Conservation (phyloP, 1,140 invertebrate genomes). For the Globodera ellingtonae region DNA sequence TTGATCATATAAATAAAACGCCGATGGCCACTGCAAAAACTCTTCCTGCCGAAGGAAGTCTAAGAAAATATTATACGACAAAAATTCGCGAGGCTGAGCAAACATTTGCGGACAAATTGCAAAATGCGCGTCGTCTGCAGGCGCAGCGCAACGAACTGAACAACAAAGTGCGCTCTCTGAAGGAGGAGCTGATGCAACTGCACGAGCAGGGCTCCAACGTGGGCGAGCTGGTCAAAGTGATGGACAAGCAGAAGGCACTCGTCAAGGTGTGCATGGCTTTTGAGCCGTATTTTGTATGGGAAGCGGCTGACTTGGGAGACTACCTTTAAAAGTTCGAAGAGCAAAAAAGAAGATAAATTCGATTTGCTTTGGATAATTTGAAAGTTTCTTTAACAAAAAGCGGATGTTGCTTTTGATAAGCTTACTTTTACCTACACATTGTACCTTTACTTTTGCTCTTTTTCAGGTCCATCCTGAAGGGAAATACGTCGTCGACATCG, state of each 20-base stretch:
- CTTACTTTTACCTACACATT: not conserved
- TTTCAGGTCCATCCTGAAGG: constrained; percentile 91
- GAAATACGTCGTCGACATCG: constrained; percentile 98
- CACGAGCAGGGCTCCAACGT: constrained; percentile 99
- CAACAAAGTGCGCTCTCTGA: constrained; percentile 90
- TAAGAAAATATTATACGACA: constrained; percentile 55
- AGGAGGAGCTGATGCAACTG: constrained; percentile 93
- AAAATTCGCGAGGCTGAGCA: constrained; percentile 68
- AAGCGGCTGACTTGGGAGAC: too few species aligned
- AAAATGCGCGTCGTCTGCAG: constrained; percentile 93
- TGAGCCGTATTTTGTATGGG: too few species aligned
- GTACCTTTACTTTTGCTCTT: too few species aligned
- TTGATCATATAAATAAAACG: too few species aligned
- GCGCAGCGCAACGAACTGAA: constrained; percentile 99
- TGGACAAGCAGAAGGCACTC: constrained; percentile 99
- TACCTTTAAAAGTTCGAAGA: too few species aligned
- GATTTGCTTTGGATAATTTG: not conserved
- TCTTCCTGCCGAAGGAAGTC: not conserved
- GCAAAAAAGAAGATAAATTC: too few species aligned
- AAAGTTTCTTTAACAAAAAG: not conserved
- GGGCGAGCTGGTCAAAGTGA: constrained; percentile 98
- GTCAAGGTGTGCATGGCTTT: constrained; percentile 75
- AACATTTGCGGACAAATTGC: constrained; percentile 92
- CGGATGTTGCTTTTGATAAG: not conserved
- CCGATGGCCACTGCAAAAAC: not conserved